These are phyloP conservation scores for Teleiodes luculella DNA, from an alignment of 2,888 invertebrate genomes.

Conservation along the genomic window DNA sequence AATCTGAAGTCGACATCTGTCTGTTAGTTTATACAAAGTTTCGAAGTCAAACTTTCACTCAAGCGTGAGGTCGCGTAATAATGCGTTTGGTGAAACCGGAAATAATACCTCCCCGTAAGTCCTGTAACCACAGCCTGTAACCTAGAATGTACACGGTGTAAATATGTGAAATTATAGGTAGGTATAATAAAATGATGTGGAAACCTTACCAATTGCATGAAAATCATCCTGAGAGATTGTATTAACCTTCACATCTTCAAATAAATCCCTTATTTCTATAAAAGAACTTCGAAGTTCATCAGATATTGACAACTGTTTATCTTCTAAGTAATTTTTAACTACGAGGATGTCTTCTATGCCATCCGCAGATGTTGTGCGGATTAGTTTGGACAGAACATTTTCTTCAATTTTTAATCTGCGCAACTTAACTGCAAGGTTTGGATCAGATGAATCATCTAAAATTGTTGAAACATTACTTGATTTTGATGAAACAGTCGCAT, in stretches of 20 bases:
- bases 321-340: slow-evolving; percentile 11
- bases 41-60: too few relatives aligned
- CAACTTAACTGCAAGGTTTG: slow-evolving; percentile 41
- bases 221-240: slow-evolving; percentile 40
- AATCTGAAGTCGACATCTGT: not conserved
- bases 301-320: slow-evolving; percentile 32
- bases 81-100: too few relatives aligned
- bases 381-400: slow-evolving; percentile 41
- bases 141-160: too few relatives aligned
- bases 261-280: slow-evolving; percentile 42
- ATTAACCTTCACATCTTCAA: slow-evolving; percentile 49
- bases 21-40: too few relatives aligned
- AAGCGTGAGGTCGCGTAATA: too few relatives aligned
- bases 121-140: too few relatives aligned
- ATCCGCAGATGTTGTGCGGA: slow-evolving; percentile 29
- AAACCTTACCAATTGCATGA: slow-evolving; percentile 41
- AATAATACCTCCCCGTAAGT: too few relatives aligned
- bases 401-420: slow-evolving; percentile 64
- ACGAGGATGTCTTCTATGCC: slow-evolving; percentile 21
- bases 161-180: too few relatives aligned
- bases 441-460: slow-evolving; percentile 23
- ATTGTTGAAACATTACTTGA: not conserved
- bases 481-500: not conserved
- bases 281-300: slow-evolving; percentile 37
- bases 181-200: too few relatives aligned